Evolutionary conservation across 2,888 invertebrate species (phyloP), one percentile per base, ranked within the genome.

Genomic region (Griposia aprilina): DNA sequence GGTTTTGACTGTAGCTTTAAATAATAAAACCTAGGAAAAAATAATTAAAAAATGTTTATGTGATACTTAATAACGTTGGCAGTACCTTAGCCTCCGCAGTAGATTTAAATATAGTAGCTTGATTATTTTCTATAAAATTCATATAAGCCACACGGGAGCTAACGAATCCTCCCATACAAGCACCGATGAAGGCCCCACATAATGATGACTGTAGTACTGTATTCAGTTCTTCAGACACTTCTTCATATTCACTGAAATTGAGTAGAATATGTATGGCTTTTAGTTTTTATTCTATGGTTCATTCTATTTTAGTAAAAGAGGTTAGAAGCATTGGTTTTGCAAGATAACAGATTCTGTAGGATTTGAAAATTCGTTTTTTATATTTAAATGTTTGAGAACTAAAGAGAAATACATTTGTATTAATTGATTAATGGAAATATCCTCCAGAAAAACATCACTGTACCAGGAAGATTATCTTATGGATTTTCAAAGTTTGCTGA

Each of bases 71-170:
- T 20, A 8, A 52, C 17, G 30, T 10, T 23, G 30, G 52, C 23
- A 23, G 23, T 68, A 74, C 98, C 96, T 98, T 98, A 6, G 98
- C 98, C 74, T 98, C 97, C 13, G 97, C 92, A 82, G 98, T 98
- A 72, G 97, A 97, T 71, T 94, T 94, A 92, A 98, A 98, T 71
- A 97, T 96, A 7, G 98, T 98, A 15, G 98, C 98, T 95, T 98
- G 97, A 94, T 98, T 98, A 84, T 97, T 98, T 91, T 97, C 97
- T 92, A 98, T 97, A 88, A 98, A 98, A 88, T 97, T 96, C 63
- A 97, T 83, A 89, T 98, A 98, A 1, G 98, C 97, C 7, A 91
- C 90, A 86, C 97, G 96, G 20, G 98, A 97, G 85, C 96, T 94
- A 5, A 97, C 91, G 89, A 98, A 95, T 48, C 98, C 98, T 73